Evolutionary conservation across 1,140 invertebrate species (phyloP).

Genomic region (Drusus annulatus): DNA sequence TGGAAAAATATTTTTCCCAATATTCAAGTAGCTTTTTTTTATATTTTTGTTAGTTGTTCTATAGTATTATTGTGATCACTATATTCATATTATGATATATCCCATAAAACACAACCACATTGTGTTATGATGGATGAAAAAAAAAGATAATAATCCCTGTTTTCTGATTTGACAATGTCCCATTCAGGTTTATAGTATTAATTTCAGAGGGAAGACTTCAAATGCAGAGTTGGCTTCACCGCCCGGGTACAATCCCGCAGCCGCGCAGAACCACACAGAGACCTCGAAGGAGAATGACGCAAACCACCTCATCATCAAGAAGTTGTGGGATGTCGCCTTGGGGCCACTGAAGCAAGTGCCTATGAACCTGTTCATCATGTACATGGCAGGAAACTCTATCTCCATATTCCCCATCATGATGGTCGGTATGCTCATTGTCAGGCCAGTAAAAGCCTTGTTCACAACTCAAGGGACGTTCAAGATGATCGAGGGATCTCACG

Average conservation of each 20-base stretch:
- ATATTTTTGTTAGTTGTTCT: no score
- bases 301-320: conserved; percentile 91
- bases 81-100: no score
- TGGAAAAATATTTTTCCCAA: no score
- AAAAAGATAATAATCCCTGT: no score
- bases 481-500: conserved; percentile 95
- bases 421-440: conserved; percentile 98
- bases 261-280: conserved; percentile 80
- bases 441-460: conserved; percentile 96
- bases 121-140: no score
- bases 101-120: no score
- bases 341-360: conserved; percentile 96
- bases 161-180: neutral
- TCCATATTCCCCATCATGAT: conserved; percentile 99
- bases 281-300: conserved; percentile 85
- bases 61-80: no score
- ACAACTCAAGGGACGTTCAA: conserved; percentile 94
- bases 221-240: conserved; percentile 79
- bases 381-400: conserved; percentile 99
- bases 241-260: conserved; percentile 85
- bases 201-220: conserved; percentile 53
- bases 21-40: no score
- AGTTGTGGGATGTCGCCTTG: conserved; percentile 97
- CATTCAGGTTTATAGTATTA: neutral
- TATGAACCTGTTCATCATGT: conserved; percentile 99